Evolutionary conservation across 2,113 vertebrate species (phyloP), one percentile per base, ranked within the genome.

Genomic region (Scartelaos histophorus): DNA sequence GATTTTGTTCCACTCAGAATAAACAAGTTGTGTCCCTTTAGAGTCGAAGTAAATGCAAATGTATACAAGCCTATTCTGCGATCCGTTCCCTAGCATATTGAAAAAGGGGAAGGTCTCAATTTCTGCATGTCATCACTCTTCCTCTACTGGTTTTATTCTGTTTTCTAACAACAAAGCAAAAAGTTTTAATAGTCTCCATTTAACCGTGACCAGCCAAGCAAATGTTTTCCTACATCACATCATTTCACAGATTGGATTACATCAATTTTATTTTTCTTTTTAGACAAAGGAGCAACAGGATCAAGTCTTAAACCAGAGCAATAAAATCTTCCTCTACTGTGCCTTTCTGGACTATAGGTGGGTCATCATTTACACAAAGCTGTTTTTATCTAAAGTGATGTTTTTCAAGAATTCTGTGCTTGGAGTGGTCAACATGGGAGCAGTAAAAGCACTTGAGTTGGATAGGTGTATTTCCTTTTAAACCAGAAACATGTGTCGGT

Each of bases 311-410:
- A 97, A 97, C 29, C 80, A 91, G 70, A 97, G 93, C 85, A 96
- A 95, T 83, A 91, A 84, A 72, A 89, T 96, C 68, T 92, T 95
- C 79, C 92, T 97, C 19, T 97, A 98, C 90, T 99, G 98, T 0
- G 96, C 95, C 22, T 99, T 97, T 86, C 88, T 99, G 91, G 95
- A 99, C 86, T 98, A 97, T 67, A 98, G 97, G 98, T 99, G 92
- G 43, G 91, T 67, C 3, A 13, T 51, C 35, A 70, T 70, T 72
- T 54, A 1, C 72, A 79, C 21, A 61, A 38, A 15, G 24, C 16
- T 1, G 1, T 62, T 67, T 66, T 75, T 53, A 70, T 77, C 73
- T 72, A 46, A 54, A 82, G 79, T 72, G 58, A 67, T 66, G 12
- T 24, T 7, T 67, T 21, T 62, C 38, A 74, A 68, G 34, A 13